phyloP scores from a whole-genome alignment of 2,888 invertebrate genomes.

The Phoenoteleia sp. region DNA sequence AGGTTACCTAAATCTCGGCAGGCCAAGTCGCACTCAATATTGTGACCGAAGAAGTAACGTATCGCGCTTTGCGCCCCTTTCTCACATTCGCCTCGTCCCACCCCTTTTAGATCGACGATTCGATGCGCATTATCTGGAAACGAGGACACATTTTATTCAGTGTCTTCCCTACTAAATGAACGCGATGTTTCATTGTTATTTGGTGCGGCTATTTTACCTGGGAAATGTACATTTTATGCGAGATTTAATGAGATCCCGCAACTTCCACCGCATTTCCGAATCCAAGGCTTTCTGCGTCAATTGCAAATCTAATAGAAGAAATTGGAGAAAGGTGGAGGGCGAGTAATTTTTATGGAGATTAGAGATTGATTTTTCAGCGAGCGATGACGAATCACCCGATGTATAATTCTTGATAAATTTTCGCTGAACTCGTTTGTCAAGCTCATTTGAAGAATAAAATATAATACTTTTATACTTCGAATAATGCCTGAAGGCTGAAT shows the following conservation, averaged over 20 bases:
- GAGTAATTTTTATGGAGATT: not conserved
- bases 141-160: conserved; percentile 67
- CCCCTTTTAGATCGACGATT: conserved; percentile 61
- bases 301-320: too few species aligned
- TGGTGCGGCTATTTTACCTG: conserved; percentile 34
- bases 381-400: not conserved
- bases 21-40: conserved; percentile 84
- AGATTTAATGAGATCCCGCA: conserved; percentile 35
- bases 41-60: conserved; percentile 84
- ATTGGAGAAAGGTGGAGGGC: too few species aligned
- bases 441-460: conserved; percentile 47
- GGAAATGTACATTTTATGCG: conserved; percentile 31
- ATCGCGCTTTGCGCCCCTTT: conserved; percentile 80
- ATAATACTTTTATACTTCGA: conserved; percentile 21
- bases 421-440: conserved; percentile 32
- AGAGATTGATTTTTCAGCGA: not conserved
- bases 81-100: conserved; percentile 66
- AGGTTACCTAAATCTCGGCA: conserved; percentile 83
- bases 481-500: conserved; percentile 34
- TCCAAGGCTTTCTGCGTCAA: conserved; percentile 1
- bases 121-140: conserved; percentile 59
- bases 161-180: conserved; percentile 53
- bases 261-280: conserved; percentile 8
- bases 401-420: conserved; percentile 2
- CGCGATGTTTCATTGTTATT: conserved; percentile 54